Percentiles rank a stretch among this genome's conserved stretches.
These are phyloP conservation scores for Sinopyrophorus schimmeli DNA, from an alignment of 2,888 invertebrate species.

Conservation along the genomic window DNA sequence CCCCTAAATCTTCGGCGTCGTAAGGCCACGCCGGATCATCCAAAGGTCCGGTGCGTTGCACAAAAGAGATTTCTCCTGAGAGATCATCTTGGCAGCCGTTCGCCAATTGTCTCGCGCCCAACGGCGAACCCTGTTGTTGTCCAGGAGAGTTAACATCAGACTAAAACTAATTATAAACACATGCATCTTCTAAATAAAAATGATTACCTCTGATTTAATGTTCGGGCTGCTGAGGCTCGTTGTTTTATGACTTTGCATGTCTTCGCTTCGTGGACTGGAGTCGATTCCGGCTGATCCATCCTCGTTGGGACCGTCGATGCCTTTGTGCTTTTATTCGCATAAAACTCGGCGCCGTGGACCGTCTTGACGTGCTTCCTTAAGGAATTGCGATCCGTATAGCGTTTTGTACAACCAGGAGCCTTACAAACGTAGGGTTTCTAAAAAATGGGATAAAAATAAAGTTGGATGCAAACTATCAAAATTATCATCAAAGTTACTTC, in stretches of 20 bases:
- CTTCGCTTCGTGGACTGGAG: slow-evolving; percentile 70
- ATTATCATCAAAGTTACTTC: slow-evolving; percentile 71
- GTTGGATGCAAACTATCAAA: too few species aligned
- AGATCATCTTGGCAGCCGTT: slow-evolving; percentile 50
- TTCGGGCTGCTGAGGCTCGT: slow-evolving; percentile 82
- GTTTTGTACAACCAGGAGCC: slow-evolving; percentile 94
- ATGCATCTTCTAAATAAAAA: slow-evolving; percentile 7
- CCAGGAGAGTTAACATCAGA: slow-evolving; percentile 66
- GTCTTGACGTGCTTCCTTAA: slow-evolving; percentile 98
- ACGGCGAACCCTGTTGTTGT: slow-evolving; percentile 64
- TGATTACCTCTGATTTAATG: slow-evolving; percentile 77
- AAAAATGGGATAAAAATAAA: too few species aligned
- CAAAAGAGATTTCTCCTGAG: slow-evolving; percentile 40
- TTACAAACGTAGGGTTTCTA: slow-evolving; percentile 99
- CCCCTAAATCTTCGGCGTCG: slow-evolving; percentile 60
- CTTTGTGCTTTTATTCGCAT: slow-evolving; percentile 99
- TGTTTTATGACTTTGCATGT: slow-evolving; percentile 71
- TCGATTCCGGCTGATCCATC: slow-evolving; percentile 65
- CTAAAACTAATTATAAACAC: slow-evolving; percentile 36
- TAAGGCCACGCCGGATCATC: slow-evolving; percentile 60
- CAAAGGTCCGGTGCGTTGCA: slow-evolving; percentile 47
- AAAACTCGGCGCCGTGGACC: slow-evolving; percentile 97
- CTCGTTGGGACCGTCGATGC: slow-evolving; percentile 57
- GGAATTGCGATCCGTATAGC: slow-evolving; percentile 98
- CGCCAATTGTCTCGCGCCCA: slow-evolving; percentile 55